Evolutionary conservation across 1,140 invertebrate species (phyloP), one percentile per base, ranked within the genome.

Genomic region (Melipona quadrifasciata): DNA sequence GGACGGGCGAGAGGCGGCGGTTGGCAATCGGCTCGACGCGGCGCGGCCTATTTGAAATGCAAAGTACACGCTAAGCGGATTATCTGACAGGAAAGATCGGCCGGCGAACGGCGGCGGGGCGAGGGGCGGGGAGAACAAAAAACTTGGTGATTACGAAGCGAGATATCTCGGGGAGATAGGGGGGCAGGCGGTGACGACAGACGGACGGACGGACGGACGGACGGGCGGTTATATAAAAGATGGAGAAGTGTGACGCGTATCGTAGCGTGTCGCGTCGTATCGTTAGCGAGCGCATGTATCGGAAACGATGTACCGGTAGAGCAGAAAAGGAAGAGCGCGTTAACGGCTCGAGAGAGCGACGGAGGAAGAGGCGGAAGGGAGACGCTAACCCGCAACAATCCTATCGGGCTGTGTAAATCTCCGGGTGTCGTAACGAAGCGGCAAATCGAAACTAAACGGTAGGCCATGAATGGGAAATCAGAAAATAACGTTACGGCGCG

Each of bases 391-490:
- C 85, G 91, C 85, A 92, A 93, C 92, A 93, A 93, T 93, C 91
- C 90, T 93, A 93, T 93, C 92, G 91, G 88, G 77, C 82, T 87
- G 92, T 93, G 92, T 93, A 93, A 93, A 93, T 93, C 92, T 93
- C 91, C 65, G 73, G 78, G 89, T 88, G 89, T 92, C 91, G 92
- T 93, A 93, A 93, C 92, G 92, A 92, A 93, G 89, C 92, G 92
- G 92, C 92, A 92, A 93, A 93, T 92, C 92, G 92, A 93, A 93
- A 91, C 92, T 93, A 93, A 93, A 93, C 92, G 92, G 90, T 90
- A 91, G 91, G 90, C 91, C 91, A 90, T 92, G 92, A 93, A 93
- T 93, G 92, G 91, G 91, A 93, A 93, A 93, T 92, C 91, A 92
- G 92, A 93, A 93, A 93, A 93, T 92, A 92, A 91, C 88, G 90